Base-by-base conservation (phyloP, 2,113 vertebrate genomes). In the Alexandromys fortis region DNA sequence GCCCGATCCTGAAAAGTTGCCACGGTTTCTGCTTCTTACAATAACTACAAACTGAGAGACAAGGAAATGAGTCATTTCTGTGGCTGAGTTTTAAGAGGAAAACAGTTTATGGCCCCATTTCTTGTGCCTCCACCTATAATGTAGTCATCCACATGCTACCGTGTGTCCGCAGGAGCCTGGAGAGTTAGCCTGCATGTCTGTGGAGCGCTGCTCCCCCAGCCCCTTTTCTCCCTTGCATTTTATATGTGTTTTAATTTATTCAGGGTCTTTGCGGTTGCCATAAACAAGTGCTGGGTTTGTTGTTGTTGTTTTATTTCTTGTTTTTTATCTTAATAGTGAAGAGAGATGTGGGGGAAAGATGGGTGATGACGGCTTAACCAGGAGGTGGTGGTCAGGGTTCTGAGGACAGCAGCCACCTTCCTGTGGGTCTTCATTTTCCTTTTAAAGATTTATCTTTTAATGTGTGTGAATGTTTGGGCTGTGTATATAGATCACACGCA, bases 11-110 rank as follows among this genome's bases (percentile, higher is more conserved):
- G 63, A 52, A 52, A 77, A 22, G 33, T 70, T 79, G 38, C 79
- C 55, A 5, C 0, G 0, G 55, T 70, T 77, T 55, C 75, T 90
- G 75, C 63, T 73, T 83, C 73, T 85, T 78, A 33, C 42, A 78
- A 38, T 49, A 19, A 52, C 61, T 73, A 0, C 47, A 75, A 45
- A 81, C 42, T 42, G 61, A 82, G 73, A 83, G 61, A 63, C 30
- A 42, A 92, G 81, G 76, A 94, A 79, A 24, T 73, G 76, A 94
- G 76, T 82, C 93, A 73, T 68, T 73, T 65, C 86, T 83, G 0
- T 33, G 33, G 45, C 65, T 68, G 68, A 26, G 72, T 90, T 68
- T 87, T 35, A 58, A 30, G 89, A 88, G 78, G 63, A 58, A 70
- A 68, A 45, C 9, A 5, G 16, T 38, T 33, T 30, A 24, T 21